phyloP scores from a whole-genome alignment of 2,113 vertebrate genomes.

The Nanorana parkeri region DNA sequence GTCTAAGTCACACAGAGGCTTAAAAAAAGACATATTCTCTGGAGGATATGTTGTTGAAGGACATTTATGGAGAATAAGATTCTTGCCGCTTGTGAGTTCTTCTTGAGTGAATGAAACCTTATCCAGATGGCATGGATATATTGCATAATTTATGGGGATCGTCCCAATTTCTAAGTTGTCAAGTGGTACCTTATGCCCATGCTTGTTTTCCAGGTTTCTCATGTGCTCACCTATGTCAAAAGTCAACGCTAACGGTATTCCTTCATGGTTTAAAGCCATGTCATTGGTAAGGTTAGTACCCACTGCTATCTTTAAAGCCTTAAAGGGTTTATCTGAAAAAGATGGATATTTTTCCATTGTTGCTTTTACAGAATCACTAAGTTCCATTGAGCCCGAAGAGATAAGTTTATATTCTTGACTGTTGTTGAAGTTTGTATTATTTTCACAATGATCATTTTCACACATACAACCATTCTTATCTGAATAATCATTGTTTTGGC shows the following conservation, averaged over 20 bases:
- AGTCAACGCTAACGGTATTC: slow-evolving; percentile 15
- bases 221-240: slow-evolving; percentile 34
- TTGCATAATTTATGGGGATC: background rate
- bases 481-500: background rate
- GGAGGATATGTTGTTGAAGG: slow-evolving; percentile 12
- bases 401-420: background rate
- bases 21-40: slow-evolving; percentile 25
- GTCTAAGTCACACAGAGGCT: background rate
- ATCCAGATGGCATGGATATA: background rate
- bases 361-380: background rate
- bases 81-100: background rate
- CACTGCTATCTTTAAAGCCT: background rate
- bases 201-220: background rate
- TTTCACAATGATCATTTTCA: background rate
- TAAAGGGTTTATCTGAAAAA: background rate
- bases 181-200: background rate
- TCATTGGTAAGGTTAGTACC: background rate
- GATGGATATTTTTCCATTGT: slow-evolving; percentile 1
- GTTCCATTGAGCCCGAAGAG: no score
- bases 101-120: background rate
- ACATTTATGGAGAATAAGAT: background rate
- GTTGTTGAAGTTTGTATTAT: background rate
- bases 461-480: background rate
- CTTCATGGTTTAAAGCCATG: background rate
- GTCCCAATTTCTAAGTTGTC: background rate